Base-by-base conservation (phyloP, 2,113 vertebrate species). In the Columba janthina region DNA sequence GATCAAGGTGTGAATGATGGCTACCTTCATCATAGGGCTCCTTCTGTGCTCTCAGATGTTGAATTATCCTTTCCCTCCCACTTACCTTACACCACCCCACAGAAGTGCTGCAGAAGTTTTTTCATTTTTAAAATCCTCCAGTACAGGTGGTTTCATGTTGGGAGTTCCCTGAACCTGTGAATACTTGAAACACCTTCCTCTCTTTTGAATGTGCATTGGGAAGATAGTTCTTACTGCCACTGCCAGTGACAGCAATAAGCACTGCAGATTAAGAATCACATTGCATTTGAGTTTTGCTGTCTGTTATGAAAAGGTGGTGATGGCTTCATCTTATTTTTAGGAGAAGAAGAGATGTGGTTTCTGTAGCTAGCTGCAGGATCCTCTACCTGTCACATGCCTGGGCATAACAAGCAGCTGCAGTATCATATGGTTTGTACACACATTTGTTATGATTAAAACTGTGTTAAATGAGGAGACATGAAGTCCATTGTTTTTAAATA, bases 21-120 rank as follows among this genome's bases (percentile, higher is more conserved):
- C 28, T 54, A 5, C n/a, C 7, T 73, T 42, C 13, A 31, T 28
- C 0, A 0, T 3, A 46, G 8, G 36, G 25, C 34, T 91, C 31
- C 36, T 92, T 29, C 85, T 38, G 14, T 38, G 21, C 25, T 56
- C 54, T 76, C 22, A 44, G 40, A 11, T 16, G 31, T 8, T 31
- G 56, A n/a, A 24, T 38, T n/a, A 42, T 18, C 19, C 46, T 87
- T 83, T 51, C 34, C 26, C 6, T 76, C 32, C 13, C 1, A 1
- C 20, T 58, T 40, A 12, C 22, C 42, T 40, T 29, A 26, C 13
- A n/a, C 14, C 16, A 11, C 6, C 4, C 5, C 28, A 29, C 19
- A 10, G 72, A 90, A 46, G 51, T 0, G 3, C 57, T 50, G 51
- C 4, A 3, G 14, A 11, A 54, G 26, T 80, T 82, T n/a, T 15